phyloP scores from a whole-genome alignment of 1,140 invertebrate species.

The Portunus trituberculatus region DNA sequence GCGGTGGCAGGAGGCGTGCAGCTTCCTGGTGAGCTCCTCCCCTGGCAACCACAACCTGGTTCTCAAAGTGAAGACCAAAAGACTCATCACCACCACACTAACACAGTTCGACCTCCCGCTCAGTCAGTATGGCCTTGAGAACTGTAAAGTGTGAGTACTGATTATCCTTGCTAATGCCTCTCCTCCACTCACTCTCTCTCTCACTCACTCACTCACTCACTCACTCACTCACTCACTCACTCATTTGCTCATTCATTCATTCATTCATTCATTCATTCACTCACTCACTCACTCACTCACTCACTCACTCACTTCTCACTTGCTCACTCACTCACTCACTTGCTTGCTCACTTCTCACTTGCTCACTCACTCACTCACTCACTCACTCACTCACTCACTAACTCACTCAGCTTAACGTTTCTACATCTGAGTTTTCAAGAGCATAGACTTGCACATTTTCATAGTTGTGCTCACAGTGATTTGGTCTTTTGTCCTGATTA shows the following conservation, averaged over 20 bases:
- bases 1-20: conserved; percentile 82
- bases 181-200: conserved; percentile 5
- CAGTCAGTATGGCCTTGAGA: conserved; percentile 82
- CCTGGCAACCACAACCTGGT: conserved; percentile 81
- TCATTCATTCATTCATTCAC: too few species aligned
- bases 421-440: too few species aligned
- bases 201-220: background rate
- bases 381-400: background rate
- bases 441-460: background rate
- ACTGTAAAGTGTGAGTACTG: conserved; percentile 81
- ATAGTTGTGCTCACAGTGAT: too few species aligned
- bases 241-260: too few species aligned
- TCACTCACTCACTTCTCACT: background rate
- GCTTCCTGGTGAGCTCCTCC: conserved; percentile 82
- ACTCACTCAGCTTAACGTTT: background rate
- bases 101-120: conserved; percentile 82
- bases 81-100: conserved; percentile 82
- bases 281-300: background rate
- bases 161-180: conserved; percentile 32
- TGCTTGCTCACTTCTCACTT: too few species aligned
- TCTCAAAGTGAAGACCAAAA: conserved; percentile 82
- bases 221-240: background rate
- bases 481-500: too few species aligned
- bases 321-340: background rate
- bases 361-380: conserved; percentile 24